Base-by-base conservation (phyloP, 2,888 invertebrate genomes). In the Macrophya annulata region DNA sequence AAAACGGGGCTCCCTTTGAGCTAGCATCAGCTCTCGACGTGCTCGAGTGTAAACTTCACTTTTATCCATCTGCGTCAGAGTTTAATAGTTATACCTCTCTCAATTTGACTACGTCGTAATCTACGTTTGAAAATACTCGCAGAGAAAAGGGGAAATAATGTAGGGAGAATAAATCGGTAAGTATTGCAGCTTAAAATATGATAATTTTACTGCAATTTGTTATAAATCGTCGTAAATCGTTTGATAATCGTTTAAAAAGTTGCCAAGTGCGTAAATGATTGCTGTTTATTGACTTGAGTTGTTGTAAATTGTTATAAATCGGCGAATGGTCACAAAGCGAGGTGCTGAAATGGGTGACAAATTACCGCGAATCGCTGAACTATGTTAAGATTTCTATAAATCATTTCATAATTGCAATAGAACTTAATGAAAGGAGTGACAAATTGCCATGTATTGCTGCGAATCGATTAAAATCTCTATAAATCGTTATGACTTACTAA, bases 41-140 rank as follows among this genome's bases (percentile, higher is more conserved):
- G 76, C 76, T 77, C 51, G 77, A 77, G 55, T 31, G 55, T 77
- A 51, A 51, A 55, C 77, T 55, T 77, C 77, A 55, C 77, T 77
- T 77, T 55, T 31, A 55, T 55, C 15, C 25, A 17, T 15, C 76
- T 51, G 76, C 77, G 45, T 74, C 74, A 15, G 21, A 25, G 21
- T 74, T 45, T 74, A 74, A 74, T 74, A 74, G 25, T 43, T 31
- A 25, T 37, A 45, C 72, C 40, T 74, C 45, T 71, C 71, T 71
- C 37, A 71, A 74, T 45, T 74, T 45, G 43, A 74, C 43, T 74
- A 12, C 43, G 21, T 45, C 72, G 21, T 74, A n/a, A 45, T 12
- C 6, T n/a, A 62, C 8, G n/a, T 62, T 74, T 45, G 72, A 45
- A 21, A 45, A 31, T 10, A 68, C 68, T 68, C 17, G 15, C 37